phyloP scores from a whole-genome alignment of 2,797 vertebrate genomes.

The Tauraco hartlaubi region DNA sequence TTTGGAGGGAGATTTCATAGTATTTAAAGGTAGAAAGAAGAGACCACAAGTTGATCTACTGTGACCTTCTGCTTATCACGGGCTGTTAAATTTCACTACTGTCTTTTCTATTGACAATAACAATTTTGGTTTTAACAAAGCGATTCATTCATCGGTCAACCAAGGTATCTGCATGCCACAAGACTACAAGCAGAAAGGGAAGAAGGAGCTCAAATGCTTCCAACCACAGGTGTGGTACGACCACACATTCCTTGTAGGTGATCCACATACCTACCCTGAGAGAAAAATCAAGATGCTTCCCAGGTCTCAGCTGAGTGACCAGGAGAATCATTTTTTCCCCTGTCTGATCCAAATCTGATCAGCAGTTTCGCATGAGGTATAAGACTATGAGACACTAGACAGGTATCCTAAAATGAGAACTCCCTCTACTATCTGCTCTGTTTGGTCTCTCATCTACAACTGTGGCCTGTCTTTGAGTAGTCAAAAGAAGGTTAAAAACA shows the following conservation, averaged over 20 bases:
- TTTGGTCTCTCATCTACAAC: background rate
- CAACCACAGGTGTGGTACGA: background rate
- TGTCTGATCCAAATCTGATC: background rate
- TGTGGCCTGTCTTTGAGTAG: background rate
- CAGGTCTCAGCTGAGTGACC: background rate
- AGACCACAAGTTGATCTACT: background rate
- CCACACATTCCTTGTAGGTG: background rate
- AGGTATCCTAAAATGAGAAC: background rate
- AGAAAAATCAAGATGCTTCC: slow-evolving; percentile 3
- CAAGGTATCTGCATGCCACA: background rate
- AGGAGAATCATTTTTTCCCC: background rate
- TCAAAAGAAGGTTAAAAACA: background rate
- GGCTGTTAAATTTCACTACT: background rate
- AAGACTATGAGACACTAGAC: background rate
- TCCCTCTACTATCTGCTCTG: background rate
- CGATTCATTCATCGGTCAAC: background rate
- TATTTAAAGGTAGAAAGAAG: slow-evolving; percentile 9
- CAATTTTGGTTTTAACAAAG: background rate
- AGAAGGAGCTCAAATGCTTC: background rate
- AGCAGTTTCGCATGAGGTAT: background rate
- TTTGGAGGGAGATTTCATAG: slow-evolving; percentile 14
- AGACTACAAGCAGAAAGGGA: background rate
- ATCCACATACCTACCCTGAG: background rate
- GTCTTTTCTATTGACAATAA: background rate
- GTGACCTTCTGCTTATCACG: background rate